Evolutionary conservation across 1,140 invertebrate species (phyloP).

Genomic region (Diachasma alloeum): DNA sequence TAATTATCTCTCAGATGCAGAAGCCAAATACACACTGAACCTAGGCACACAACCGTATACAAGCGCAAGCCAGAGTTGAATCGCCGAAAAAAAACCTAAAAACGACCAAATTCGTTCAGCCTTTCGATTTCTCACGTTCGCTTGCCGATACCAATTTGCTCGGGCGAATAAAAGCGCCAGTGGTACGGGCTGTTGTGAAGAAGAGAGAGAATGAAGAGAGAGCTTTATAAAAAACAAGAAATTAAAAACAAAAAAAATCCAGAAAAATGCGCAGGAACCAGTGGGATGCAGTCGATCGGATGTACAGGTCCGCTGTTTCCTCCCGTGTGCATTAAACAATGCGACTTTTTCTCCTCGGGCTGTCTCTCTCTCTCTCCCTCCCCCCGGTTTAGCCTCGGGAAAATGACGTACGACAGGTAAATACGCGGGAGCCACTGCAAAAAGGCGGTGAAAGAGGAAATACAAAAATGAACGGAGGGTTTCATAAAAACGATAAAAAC

Average conservation of each 20-base stretch:
- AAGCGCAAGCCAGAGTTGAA: not conserved
- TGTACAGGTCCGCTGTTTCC: constrained; percentile 22
- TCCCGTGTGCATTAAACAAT: constrained; percentile 30
- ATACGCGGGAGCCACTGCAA: constrained; percentile 17
- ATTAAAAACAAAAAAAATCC: constrained; percentile 1
- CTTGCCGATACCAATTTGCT: constrained; percentile 24
- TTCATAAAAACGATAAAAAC: not conserved
- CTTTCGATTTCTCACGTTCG: constrained; percentile 19
- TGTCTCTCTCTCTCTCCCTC: not conserved
- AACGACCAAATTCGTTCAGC: constrained; percentile 15
- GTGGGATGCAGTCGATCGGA: constrained; percentile 31
- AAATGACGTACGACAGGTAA: constrained; percentile 38
- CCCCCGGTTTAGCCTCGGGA: not conserved
- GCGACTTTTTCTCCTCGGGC: constrained; percentile 31
- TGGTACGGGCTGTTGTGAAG: constrained; percentile 4
- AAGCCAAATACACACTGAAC: not conserved
- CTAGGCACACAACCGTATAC: not conserved
- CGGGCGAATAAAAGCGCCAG: constrained; percentile 13
- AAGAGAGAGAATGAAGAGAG: constrained; percentile 3
- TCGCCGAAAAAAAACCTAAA: constrained; percentile 7
- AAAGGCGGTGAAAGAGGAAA: constrained; percentile 17
- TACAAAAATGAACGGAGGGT: constrained; percentile 5
- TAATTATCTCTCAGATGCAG: constrained; percentile 7
- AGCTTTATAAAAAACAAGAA: constrained; percentile 3
- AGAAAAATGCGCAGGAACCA: constrained; percentile 12